Percentiles rank a stretch among this genome's conserved stretches.
These are phyloP conservation scores for Lepidurus packardi DNA, from an alignment of 1,140 invertebrate genomes.

Conservation along the genomic window DNA sequence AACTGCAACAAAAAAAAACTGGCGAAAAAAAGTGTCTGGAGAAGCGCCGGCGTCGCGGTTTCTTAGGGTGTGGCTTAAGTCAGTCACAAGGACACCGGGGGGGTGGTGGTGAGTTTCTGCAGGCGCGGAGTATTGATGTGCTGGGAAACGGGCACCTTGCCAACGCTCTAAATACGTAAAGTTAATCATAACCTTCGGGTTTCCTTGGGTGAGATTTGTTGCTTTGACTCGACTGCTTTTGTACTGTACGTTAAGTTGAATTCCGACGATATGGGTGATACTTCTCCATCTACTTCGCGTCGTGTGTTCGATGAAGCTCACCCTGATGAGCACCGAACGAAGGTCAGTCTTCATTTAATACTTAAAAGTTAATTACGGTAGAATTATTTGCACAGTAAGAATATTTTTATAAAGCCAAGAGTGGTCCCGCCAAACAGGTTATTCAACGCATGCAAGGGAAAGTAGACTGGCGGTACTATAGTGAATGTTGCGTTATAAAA, in stretches of 20 bases:
- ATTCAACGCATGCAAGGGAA: neutral
- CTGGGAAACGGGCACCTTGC: neutral
- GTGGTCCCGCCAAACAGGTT: neutral
- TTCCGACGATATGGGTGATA: neutral
- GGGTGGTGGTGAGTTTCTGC: neutral
- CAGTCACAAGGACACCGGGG: neutral
- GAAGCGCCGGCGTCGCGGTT: neutral
- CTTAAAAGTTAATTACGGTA: no score
- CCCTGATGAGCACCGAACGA: neutral
- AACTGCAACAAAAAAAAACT: no score
- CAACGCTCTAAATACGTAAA: conserved; percentile 1
- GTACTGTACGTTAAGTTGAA: neutral
- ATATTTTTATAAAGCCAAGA: neutral
- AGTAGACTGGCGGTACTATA: neutral
- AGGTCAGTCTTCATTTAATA: neutral
- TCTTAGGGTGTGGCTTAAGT: neutral
- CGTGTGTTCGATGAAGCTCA: conserved; percentile 8
- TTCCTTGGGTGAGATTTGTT: neutral
- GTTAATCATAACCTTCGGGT: neutral
- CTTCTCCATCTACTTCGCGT: neutral
- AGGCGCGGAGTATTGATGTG: conserved; percentile 15
- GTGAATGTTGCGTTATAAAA: neutral
- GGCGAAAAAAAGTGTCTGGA: neutral
- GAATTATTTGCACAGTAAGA: neutral
- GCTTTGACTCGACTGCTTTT: neutral